Base-by-base conservation (phyloP, 2,797 vertebrate genomes). In the Apogon hyalosoma region DNA sequence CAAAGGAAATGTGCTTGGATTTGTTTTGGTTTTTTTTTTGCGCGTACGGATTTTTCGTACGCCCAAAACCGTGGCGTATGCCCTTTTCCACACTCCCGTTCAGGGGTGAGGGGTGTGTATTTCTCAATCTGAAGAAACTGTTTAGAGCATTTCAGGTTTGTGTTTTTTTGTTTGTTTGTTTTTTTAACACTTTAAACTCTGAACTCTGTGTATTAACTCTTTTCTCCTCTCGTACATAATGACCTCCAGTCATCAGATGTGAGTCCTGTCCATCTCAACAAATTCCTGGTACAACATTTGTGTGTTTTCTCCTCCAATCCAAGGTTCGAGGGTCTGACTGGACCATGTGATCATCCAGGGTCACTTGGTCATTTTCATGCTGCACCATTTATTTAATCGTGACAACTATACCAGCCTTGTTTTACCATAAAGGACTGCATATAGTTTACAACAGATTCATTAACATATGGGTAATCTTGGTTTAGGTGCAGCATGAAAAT, bases 211-310 rank as follows among this genome's bases (percentile, higher is more conserved):
- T 40, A 41, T 41, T 63, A 63, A 65, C 47, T 15, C 14, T 45
- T 65, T 33, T 53, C 5, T 62, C 42, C 52, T 51, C 50, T 39
- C 64, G 15, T 15, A 58, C 58, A 43, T 63, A 24, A 42, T 31
- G 7, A 42, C 52, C 40, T 64, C 45, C 47, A 40, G 61, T 53
- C 41, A 9, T 63, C 40, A 69, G 69, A 64, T 6, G 43, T 42
- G 60, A 42, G 54, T 3, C 45, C n/a, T 6, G 21, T 46, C 65
- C 55, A 60, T 31, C 18, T 62, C 8, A 1, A 53, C 52, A 71
- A 2, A 13, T 24, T 69, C 50, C 60, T 66, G 70, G 61, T 66
- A 66, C 38, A 49, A 6, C 15, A 24, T 69, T 42, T 14, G 6
- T 43, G 7, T 63, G 39, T 33, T 21, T 6, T 24, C 11, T 9